Base-by-base conservation (phyloP, 2,113 vertebrate species). In the Nothobranchius kuhntae region DNA sequence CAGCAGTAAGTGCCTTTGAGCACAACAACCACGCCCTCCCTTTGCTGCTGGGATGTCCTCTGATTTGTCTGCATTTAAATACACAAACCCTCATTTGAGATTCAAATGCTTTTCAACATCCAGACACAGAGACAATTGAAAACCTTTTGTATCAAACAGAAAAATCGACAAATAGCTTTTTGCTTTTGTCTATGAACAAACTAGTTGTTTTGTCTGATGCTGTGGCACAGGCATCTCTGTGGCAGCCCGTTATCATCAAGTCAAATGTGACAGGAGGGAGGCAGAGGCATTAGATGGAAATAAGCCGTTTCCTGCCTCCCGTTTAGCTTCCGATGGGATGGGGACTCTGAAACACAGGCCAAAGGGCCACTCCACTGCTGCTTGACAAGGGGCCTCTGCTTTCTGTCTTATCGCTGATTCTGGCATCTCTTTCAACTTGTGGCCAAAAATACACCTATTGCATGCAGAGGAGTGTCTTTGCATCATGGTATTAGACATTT, bases 241-340 rank as follows among this genome's bases (percentile, higher is more conserved):
- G 86, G 79, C 89, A 85, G 76, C 75, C 83, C 30, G 71, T 85
- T 91, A 91, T 91, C 86, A 75, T 86, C 85, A 62, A 74, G 89
- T 88, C 90, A 86, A 81, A 87, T 38, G 48, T 79, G 87, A 89
- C 87, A 83, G 80, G 74, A 79, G 81, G 81, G 80, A 85, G 82
- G 79, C 76, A 78, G 64, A 64, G 57, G 85, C 83, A 68, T 70
- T 74, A 73, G 75, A 84, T 80, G 80, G 77, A 87, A 89, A 88
- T 89, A 87, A 88, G 75, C 78, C 64, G 61, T 63, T 61, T 80
- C 81, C 83, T 71, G 84, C 69, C 68, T 68, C 70, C 66, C 38
- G 44, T 86, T 88, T 89, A 85, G 89, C 88, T 86, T 1, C 70
- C 24, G 10, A 21, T 14, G 45, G 78, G 83, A 87, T 78, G 81